A percentile compares a stretch with the other conserved stretches of the same genome.
phyloP scores from a whole-genome alignment of 2,797 vertebrate species.

The Perdix hodgsoniae region DNA sequence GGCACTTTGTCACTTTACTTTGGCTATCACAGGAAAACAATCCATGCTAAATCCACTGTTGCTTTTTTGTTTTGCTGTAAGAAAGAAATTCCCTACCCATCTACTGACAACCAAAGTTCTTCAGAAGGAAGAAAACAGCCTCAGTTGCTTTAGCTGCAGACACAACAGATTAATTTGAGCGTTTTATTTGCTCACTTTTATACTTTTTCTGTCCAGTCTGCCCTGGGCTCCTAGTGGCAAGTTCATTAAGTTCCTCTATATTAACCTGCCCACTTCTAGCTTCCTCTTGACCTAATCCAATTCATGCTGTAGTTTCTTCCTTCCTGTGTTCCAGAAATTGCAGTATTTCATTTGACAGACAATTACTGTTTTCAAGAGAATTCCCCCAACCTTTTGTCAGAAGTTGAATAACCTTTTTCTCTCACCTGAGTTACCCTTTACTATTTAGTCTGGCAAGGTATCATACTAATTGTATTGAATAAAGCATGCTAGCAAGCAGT shows the following conservation, averaged over 20 bases:
- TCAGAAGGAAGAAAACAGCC: background rate
- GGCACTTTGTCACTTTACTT: background rate
- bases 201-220: background rate
- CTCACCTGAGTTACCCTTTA: slow-evolving; percentile 2
- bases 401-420: slow-evolving; percentile 56
- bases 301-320: background rate
- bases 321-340: background rate
- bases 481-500: slow-evolving; percentile 42
- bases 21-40: background rate
- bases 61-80: background rate
- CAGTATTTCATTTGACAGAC: slow-evolving; percentile 57
- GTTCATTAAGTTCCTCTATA: background rate
- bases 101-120: background rate
- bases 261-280: background rate
- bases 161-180: background rate
- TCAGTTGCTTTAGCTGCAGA: background rate
- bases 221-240: background rate
- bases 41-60: background rate
- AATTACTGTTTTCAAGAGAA: slow-evolving; percentile 60
- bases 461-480: slow-evolving; percentile 61
- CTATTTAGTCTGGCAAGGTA: slow-evolving; percentile 36
- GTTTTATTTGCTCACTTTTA: background rate
- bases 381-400: slow-evolving; percentile 59
- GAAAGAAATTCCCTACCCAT: background rate
- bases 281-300: slow-evolving; percentile 1